Percentiles rank a stretch among this genome's conserved stretches.
Evolutionary conservation across 2,888 invertebrate genomes (phyloP).

Genomic region (Pristionchus mayeri): DNA sequence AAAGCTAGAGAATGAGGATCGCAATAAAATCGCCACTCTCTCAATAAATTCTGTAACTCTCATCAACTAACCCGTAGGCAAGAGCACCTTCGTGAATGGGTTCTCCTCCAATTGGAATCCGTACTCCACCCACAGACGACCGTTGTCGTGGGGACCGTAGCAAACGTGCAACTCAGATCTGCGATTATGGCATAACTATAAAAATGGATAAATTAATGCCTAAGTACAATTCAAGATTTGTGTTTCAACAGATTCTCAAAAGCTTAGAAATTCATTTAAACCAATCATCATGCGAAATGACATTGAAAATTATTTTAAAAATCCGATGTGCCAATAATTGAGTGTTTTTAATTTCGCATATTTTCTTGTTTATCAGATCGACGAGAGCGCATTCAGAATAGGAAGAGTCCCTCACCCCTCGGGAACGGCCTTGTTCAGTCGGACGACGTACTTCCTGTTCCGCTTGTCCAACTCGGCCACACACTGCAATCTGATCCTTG

Average conservation of each 20-base stretch:
- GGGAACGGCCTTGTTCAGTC: constrained; percentile 45
- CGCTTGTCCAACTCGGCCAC: constrained; percentile 59
- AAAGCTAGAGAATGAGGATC: too few species aligned
- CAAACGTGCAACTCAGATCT: constrained; percentile 73
- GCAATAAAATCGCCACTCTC: too few species aligned
- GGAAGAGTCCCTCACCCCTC: constrained; percentile 28
- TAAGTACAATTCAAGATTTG: too few species aligned
- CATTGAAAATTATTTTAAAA: neutral
- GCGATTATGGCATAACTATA: too few species aligned
- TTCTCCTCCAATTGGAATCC: constrained; percentile 77
- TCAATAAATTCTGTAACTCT: neutral
- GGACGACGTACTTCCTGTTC: constrained; percentile 50
- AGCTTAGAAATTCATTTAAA: neutral
- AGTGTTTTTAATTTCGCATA: neutral
- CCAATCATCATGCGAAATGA: neutral
- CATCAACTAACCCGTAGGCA: constrained; percentile 59
- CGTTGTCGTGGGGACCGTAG: constrained; percentile 78
- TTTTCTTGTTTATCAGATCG: neutral
- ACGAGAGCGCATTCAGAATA: too few species aligned
- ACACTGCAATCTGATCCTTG: constrained; percentile 51
- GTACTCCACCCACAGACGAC: constrained; percentile 77
- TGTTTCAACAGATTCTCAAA: neutral
- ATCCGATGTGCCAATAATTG: too few species aligned
- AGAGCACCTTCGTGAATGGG: constrained; percentile 64
- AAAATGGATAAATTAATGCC: too few species aligned